phyloP scores from a whole-genome alignment of 2,888 invertebrate species.

The Kryphioiulus occultus region DNA sequence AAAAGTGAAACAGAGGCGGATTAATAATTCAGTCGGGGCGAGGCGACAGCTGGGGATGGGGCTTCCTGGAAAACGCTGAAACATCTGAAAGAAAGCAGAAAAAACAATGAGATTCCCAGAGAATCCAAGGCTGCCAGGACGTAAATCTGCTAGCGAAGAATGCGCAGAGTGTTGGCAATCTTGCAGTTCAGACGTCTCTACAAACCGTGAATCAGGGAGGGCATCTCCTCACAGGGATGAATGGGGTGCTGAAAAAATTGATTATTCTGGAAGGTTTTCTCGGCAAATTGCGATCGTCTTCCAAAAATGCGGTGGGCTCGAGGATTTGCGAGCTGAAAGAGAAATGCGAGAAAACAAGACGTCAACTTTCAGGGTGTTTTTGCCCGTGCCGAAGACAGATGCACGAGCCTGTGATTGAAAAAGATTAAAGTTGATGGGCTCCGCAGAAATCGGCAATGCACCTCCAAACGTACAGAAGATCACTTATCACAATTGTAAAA shows the following conservation, averaged over 20 bases:
- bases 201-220: neutral
- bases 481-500: too few species aligned
- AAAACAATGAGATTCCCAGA: neutral
- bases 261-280: neutral
- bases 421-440: too few species aligned
- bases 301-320: neutral
- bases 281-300: neutral
- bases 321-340: neutral
- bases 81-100: neutral
- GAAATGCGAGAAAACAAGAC: neutral
- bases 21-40: constrained; percentile 33
- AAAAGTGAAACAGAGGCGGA: neutral
- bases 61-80: neutral
- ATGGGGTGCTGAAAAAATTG: neutral
- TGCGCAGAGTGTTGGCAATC: neutral
- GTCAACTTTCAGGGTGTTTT: neutral
- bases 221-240: neutral
- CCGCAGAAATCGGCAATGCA: too few species aligned
- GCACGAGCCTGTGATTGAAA: too few species aligned
- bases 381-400: neutral
- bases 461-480: too few species aligned
- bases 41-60: constrained; percentile 1
- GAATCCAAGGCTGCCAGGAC: neutral
- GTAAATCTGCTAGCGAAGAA: neutral
- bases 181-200: neutral